phyloP scores from a whole-genome alignment of 2,888 invertebrate species.

The Tetragnatha montana region DNA sequence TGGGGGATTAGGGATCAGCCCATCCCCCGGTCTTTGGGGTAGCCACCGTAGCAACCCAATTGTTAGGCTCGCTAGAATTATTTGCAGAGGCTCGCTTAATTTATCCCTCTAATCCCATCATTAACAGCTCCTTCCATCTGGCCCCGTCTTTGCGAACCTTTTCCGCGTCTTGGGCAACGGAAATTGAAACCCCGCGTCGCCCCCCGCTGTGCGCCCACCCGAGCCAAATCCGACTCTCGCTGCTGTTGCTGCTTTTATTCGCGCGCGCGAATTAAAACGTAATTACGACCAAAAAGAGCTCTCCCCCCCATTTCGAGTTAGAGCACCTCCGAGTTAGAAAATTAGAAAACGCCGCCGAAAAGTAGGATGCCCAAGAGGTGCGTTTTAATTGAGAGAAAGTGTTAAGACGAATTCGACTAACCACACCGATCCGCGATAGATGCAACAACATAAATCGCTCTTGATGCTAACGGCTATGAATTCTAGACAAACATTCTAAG shows the following conservation, averaged over 20 bases:
- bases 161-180: constrained; percentile 52
- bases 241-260: neutral
- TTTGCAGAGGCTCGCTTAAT: constrained; percentile 66
- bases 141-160: constrained; percentile 37
- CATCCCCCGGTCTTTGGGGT: constrained; percentile 61
- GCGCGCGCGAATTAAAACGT: neutral
- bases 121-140: constrained; percentile 71
- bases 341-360: neutral
- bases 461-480: too few relatives aligned
- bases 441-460: too few relatives aligned
- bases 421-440: too few relatives aligned
- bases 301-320: neutral
- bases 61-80: constrained; percentile 36
- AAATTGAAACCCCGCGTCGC: constrained; percentile 67
- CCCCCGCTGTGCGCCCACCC: constrained; percentile 55
- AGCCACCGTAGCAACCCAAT: constrained; percentile 68
- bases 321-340: neutral
- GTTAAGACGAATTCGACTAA: too few relatives aligned
- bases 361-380: too few relatives aligned
- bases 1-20: constrained; percentile 50
- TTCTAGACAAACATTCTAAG: too few relatives aligned
- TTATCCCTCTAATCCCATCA: constrained; percentile 70
- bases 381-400: too few relatives aligned
- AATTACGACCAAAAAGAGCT: neutral
- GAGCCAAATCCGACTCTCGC: constrained; percentile 52